These are phyloP conservation scores for Tupaia chinensis DNA, from an alignment of 2,113 vertebrate species.

Conservation along the genomic window DNA sequence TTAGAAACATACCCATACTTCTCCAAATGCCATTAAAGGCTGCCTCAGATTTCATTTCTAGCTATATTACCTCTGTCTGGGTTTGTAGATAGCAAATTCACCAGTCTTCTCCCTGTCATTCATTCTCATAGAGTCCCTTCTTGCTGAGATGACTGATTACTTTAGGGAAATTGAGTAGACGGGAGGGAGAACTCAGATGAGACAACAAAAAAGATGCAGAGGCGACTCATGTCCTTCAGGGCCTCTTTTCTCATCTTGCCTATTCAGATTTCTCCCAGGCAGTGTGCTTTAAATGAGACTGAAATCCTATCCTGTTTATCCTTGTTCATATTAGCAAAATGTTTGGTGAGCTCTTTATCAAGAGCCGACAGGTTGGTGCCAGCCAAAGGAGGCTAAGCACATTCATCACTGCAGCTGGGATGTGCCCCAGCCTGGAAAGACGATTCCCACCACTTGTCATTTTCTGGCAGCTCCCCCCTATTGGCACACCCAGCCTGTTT, in stretches of 20 bases:
- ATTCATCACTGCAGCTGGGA: constrained; percentile 53
- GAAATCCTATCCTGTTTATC: constrained; percentile 36
- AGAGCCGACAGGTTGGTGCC: constrained; percentile 59
- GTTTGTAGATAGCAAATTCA: not conserved
- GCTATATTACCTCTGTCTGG: not conserved
- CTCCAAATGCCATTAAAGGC: not conserved
- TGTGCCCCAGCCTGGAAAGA: not conserved
- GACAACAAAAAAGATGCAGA: not conserved
- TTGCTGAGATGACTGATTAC: not conserved
- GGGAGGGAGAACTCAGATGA: not conserved
- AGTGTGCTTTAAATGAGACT: not conserved
- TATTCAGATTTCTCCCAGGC: not conserved
- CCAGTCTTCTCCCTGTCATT: not conserved
- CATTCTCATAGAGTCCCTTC: not conserved
- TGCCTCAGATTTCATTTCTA: not conserved
- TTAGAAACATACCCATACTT: not conserved
- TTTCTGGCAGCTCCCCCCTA: not conserved
- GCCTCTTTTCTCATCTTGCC: not conserved
- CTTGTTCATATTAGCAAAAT: constrained; percentile 31
- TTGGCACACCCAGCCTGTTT: not conserved
- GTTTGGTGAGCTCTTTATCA: constrained; percentile 71
- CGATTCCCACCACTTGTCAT: constrained; percentile 53
- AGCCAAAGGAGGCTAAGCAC: not conserved
- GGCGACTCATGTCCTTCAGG: not conserved
- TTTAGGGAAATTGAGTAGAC: not conserved